Evolutionary conservation across 2,888 invertebrate species (phyloP).

Genomic region (Cantharis nigra): DNA sequence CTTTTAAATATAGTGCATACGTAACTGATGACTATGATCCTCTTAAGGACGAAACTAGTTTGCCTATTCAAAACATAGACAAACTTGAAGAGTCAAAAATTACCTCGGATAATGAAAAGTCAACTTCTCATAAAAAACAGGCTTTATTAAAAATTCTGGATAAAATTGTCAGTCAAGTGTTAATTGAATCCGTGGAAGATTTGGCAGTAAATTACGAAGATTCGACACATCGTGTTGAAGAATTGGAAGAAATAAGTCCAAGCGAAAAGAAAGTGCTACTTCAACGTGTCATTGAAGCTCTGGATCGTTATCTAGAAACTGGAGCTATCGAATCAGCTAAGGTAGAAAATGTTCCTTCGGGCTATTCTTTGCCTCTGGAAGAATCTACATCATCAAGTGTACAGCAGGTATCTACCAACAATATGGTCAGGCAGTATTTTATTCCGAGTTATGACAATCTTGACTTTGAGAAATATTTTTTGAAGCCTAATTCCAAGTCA

Average conservation of each 20-base stretch:
- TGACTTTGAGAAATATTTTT: too few relatives aligned
- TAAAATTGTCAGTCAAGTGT: background rate
- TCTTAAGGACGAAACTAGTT: background rate
- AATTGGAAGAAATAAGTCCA: background rate
- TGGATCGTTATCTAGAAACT: background rate
- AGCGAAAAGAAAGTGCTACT: background rate
- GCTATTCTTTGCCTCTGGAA: conserved; percentile 29
- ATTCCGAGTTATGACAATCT: too few relatives aligned
- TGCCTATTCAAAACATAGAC: background rate
- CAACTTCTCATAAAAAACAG: background rate
- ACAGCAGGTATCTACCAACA: background rate
- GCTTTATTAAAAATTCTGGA: background rate
- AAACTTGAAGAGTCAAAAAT: background rate
- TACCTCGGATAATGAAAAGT: background rate
- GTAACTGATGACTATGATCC: too few relatives aligned
- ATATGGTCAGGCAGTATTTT: too few relatives aligned
- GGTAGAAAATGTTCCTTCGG: conserved; percentile 39
- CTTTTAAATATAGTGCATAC: background rate
- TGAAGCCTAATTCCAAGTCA: too few relatives aligned
- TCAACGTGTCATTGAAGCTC: background rate
- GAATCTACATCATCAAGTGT: background rate
- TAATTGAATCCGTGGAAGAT: background rate
- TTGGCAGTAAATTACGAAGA: background rate
- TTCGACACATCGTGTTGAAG: background rate
- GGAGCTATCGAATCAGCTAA: conserved; percentile 38